Evolutionary conservation across 2,888 invertebrate species (phyloP).

Genomic region (Tinea trinotella): DNA sequence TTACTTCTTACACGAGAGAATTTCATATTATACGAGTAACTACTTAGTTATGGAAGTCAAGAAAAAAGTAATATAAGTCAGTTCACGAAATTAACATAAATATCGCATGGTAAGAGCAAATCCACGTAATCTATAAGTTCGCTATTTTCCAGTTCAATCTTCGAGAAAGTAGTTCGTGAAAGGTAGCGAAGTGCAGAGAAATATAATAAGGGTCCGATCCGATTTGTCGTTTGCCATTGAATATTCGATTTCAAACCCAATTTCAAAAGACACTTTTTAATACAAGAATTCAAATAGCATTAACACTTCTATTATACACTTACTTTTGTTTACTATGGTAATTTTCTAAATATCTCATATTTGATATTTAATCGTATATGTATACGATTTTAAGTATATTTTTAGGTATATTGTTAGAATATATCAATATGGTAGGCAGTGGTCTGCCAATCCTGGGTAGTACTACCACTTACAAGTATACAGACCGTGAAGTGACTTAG

Average conservation of each 20-base stretch:
- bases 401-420: too few relatives aligned
- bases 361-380: too few relatives aligned
- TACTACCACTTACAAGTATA: too few relatives aligned
- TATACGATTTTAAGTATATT: too few relatives aligned
- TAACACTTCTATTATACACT: not conserved
- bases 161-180: not conserved
- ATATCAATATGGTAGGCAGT: too few relatives aligned
- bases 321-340: not conserved
- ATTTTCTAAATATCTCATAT: too few relatives aligned
- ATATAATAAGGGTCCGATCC: slow-evolving; percentile 1
- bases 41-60: too few relatives aligned
- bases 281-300: slow-evolving; percentile 3
- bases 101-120: slow-evolving; percentile 9
- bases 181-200: not conserved
- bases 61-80: too few relatives aligned
- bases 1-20: not conserved
- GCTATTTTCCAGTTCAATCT: not conserved
- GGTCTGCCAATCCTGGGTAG: too few relatives aligned
- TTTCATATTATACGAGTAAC: not conserved
- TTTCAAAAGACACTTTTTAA: not conserved
- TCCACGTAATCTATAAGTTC: slow-evolving; percentile 7
- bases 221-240: not conserved
- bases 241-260: slow-evolving; percentile 5
- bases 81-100: slow-evolving; percentile 2
- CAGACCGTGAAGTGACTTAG: too few relatives aligned